phyloP scores from a whole-genome alignment of 1,140 invertebrate genomes.

The Drosophila sp. region DNA sequence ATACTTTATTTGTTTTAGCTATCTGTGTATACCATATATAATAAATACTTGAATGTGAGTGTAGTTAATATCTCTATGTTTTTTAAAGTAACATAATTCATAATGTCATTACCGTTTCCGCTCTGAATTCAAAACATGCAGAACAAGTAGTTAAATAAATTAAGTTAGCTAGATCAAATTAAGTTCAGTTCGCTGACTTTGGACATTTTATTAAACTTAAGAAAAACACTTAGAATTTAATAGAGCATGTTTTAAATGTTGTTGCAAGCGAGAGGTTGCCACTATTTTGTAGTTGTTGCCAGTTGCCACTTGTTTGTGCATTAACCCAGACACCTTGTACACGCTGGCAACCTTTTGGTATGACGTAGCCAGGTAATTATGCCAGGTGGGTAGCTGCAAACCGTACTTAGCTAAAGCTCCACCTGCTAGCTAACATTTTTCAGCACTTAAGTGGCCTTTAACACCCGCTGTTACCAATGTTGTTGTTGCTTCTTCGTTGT shows the following conservation, averaged over 20 bases:
- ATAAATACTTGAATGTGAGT: no score
- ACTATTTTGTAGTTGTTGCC: background rate
- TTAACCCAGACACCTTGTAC: conserved; percentile 41
- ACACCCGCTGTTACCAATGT: conserved; percentile 63
- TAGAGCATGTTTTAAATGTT: conserved; percentile 4
- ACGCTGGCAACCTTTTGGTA: conserved; percentile 29
- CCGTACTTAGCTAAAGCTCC: conserved; percentile 18
- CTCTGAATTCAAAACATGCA: background rate
- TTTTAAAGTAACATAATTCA: conserved; percentile 2
- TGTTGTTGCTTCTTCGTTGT: conserved; percentile 22
- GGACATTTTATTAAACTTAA: background rate
- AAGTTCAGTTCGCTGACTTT: conserved; percentile 5
- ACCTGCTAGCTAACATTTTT: conserved; percentile 50
- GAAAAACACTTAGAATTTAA: conserved; percentile 3
- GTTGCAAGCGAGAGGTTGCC: conserved; percentile 1
- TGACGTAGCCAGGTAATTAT: conserved; percentile 58
- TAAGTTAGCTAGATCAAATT: conserved; percentile 7
- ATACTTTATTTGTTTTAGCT: no score
- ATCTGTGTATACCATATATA: no score
- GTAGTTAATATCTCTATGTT: background rate
- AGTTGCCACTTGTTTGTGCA: conserved; percentile 41
- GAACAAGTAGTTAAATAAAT: background rate
- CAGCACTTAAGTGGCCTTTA: conserved; percentile 81
- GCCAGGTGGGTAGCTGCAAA: conserved; percentile 21
- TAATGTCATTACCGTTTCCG: background rate